Base-by-base conservation (phyloP, 2,888 invertebrate species). In the Terebella lapidaria region DNA sequence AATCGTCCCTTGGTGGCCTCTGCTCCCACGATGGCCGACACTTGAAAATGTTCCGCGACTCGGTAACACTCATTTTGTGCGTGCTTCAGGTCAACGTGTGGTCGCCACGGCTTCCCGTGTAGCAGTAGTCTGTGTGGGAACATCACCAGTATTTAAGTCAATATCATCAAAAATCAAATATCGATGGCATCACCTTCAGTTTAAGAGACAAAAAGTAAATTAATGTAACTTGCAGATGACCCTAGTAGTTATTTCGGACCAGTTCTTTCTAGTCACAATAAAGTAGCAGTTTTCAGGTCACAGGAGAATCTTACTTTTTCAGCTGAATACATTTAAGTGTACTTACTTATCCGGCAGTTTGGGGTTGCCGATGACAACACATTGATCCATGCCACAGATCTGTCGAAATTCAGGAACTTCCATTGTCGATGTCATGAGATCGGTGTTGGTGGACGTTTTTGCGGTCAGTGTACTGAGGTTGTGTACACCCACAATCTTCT, bases 301-400 rank as follows among this genome's bases (percentile, higher is more conserved):
- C n/a, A n/a, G n/a, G n/a, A 35, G n/a, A 10, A 35, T n/a, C 42
- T 15, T 35, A 35, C 10, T 35, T 35, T 35, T 35, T 15, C n/a
- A 15, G 10, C 10, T 49, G 5, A 49, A 22, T 5, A 49, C 49
- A 22, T 22, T 5, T 10, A 49, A 5, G 22, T 20, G 15, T n/a
- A 49, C 70, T 61, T 64, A 77, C 76, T 67, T 70, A 47, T 71
- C 69, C 46, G 71, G 72, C 3, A 78, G 62, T 22, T 58, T 56
- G 2, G 78, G 77, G 59, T 69, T 71, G 10, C 75, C 78, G 59
- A 76, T 72, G 20, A 75, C 74, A 22, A 77, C 62, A 65, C 71
- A 72, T 35, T 63, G 65, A 3, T 76, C 74, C 35, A 59, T 59
- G 61, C 70, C 67, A 63, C 74, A 72, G 55, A 78, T 70, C 66